phyloP scores from a whole-genome alignment of 2,113 vertebrate species.

The Petaurus breviceps region DNA sequence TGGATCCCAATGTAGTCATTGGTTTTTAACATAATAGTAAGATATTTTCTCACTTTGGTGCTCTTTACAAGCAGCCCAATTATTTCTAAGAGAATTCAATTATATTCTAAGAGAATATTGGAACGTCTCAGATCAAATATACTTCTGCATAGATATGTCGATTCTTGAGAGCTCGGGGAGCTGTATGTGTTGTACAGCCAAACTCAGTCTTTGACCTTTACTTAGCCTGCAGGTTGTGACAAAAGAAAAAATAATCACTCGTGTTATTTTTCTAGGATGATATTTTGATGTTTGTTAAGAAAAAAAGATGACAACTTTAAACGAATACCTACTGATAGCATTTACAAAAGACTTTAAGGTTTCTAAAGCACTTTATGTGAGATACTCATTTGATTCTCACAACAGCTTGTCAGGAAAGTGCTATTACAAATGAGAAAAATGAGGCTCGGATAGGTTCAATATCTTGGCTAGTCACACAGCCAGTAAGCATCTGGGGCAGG shows the following conservation, averaged over 20 bases:
- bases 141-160: slow-evolving; percentile 24
- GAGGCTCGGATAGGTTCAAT: too few species aligned
- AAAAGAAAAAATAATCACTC: slow-evolving; percentile 95
- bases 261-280: slow-evolving; percentile 92
- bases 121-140: background rate
- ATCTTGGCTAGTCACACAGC: too few species aligned
- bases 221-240: slow-evolving; percentile 93
- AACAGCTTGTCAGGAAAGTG: too few species aligned
- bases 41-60: background rate
- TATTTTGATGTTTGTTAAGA: slow-evolving; percentile 94
- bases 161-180: slow-evolving; percentile 54
- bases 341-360: too few species aligned
- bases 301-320: slow-evolving; percentile 87
- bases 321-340: slow-evolving; percentile 85
- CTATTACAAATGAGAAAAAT: too few species aligned
- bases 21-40: too few species aligned
- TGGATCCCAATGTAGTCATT: too few species aligned
- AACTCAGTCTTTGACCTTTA: slow-evolving; percentile 91
- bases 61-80: slow-evolving; percentile 58
- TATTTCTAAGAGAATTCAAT: background rate
- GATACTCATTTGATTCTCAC: too few species aligned
- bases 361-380: too few species aligned
- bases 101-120: slow-evolving; percentile 13
- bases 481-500: too few species aligned
- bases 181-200: slow-evolving; percentile 68